These are phyloP conservation scores for Geopemphigus sp. DNA, from an alignment of 1,140 invertebrate species.

Conservation along the genomic window DNA sequence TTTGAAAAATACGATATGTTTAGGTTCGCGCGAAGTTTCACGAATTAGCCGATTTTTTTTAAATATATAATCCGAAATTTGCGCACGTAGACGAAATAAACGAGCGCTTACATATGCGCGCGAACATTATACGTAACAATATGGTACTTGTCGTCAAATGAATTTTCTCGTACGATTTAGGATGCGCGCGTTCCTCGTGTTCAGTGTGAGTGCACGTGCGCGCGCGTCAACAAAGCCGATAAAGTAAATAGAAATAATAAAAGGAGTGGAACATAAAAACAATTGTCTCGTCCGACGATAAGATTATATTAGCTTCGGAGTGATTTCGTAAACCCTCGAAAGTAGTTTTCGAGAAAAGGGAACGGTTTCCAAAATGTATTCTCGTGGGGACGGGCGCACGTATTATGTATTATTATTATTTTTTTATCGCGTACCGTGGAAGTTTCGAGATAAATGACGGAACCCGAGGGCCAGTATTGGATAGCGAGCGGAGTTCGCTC, in stretches of 20 bases:
- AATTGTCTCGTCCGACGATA: neutral
- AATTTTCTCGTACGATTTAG: neutral
- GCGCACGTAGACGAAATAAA: no score
- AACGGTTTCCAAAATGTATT: neutral
- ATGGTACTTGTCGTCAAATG: no score
- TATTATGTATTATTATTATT: neutral
- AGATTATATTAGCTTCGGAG: conserved; percentile 3
- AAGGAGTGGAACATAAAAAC: neutral
- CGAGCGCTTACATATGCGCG: no score
- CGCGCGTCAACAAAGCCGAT: neutral
- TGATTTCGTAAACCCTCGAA: conserved; percentile 3
- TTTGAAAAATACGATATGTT: no score
- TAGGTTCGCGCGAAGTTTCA: no score
- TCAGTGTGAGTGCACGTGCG: neutral
- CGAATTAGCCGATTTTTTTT: no score
- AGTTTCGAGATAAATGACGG: neutral
- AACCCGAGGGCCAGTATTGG: no score
- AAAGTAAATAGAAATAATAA: neutral
- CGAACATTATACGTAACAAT: no score
- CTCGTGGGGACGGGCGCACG: neutral
- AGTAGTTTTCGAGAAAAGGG: neutral
- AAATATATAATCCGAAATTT: no score
- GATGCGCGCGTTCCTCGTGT: neutral
- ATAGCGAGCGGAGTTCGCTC: no score
- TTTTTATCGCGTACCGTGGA: accelerated